Evolutionary conservation across 2,113 vertebrate genomes (phyloP), one percentile per base, ranked within the genome.

Genomic region (Puntigrus tetrazona): DNA sequence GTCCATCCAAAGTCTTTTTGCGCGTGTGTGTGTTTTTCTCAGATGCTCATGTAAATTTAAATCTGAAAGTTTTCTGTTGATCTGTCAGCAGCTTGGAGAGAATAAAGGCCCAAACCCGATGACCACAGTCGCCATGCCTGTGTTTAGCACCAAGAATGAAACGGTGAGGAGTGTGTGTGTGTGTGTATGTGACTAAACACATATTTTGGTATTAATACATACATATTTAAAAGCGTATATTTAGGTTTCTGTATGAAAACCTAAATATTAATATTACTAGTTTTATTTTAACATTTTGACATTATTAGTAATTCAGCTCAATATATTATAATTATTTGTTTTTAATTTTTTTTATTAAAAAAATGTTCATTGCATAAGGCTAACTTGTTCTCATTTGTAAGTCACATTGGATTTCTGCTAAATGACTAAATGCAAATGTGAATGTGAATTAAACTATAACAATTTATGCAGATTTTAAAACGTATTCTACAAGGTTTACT

Each of bases 121-220:
- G 94, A 99, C 98, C 14, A 99, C 98, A 0, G 97, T 99, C 10
- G 97, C 98, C 90, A 99, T 99, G 98, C 98, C 98, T 1, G 98
- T 99, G 61, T 99, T 99, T 89, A 99, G 98, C 95, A 99, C 97
- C 90, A 96, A 97, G 93, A 99, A 99, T 11, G 97, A 99, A 92
- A 99, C 97, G 65, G 97, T 99, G 94, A 84, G 85, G 94, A 78
- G 55, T 74, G 65, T 59, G 18, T 82, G 61, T 78, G n/a, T 78
- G 61, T 72, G 25, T 78, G 34, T 74, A 16, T 52, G 5, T 50
- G 7, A 20, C 18, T 52, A 52, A 52, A 22, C 47, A 2, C 29
- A 34, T 22, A 22, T 25, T 36, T 36, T 43, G 2, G 11, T 1
- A 65, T 10, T 22, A 3, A 69, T 38, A 69, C 4, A 22, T n/a